Conservation (phyloP, 1,140 invertebrate genomes). For the Epicauta chinensis region DNA sequence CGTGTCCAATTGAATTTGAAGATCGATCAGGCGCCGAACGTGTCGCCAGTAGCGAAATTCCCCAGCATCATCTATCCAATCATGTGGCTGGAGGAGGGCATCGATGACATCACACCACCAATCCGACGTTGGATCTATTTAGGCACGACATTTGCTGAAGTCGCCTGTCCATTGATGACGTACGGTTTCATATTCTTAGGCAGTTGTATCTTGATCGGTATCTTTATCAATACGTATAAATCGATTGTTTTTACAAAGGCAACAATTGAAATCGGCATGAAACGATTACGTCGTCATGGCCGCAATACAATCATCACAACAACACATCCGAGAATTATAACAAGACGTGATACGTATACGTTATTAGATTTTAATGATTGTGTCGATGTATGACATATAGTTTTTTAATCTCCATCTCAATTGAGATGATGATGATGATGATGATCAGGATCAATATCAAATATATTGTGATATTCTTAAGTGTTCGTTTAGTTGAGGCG, state of each 20-base stretch:
- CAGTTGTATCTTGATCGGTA: constrained; percentile 52
- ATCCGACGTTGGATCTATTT: constrained; percentile 72
- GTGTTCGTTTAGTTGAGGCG: too few relatives aligned
- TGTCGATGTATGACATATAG: constrained; percentile 2
- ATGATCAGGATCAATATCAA: too few relatives aligned
- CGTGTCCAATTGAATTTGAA: constrained; percentile 76
- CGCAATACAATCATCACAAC: constrained; percentile 7
- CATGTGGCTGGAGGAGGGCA: constrained; percentile 83
- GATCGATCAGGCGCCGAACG: constrained; percentile 63
- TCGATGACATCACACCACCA: constrained; percentile 68
- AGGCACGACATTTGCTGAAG: constrained; percentile 65
- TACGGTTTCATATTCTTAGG: constrained; percentile 68
- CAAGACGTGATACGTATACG: constrained; percentile 29
- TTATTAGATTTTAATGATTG: constrained; percentile 29
- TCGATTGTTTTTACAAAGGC: constrained; percentile 67
- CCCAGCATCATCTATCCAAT: constrained; percentile 76
- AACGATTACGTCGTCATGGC: constrained; percentile 50
- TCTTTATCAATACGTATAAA: constrained; percentile 67
- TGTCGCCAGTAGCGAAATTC: constrained; percentile 66
- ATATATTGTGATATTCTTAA: too few relatives aligned
- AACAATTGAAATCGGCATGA: constrained; percentile 67
- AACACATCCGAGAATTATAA: constrained; percentile 17
- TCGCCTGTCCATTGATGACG: constrained; percentile 58
- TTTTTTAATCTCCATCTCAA: not conserved
- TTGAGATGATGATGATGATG: too few relatives aligned